Conservation (phyloP, 2,888 invertebrate genomes). For the Pandemis cinnamomeana region DNA sequence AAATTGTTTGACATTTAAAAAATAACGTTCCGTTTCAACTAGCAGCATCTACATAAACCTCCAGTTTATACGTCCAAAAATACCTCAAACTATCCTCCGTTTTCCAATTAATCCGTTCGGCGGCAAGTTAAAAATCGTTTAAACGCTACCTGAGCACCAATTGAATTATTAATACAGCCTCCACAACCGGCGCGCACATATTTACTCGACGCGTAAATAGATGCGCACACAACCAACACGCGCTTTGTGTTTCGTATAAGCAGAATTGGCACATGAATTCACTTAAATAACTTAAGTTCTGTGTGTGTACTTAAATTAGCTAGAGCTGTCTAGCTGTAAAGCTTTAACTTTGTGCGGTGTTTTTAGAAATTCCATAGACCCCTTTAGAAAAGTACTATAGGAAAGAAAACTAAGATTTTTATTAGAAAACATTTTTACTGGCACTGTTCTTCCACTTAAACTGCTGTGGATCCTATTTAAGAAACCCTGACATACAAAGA, state of each 20-base stretch:
- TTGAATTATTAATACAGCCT: constrained; percentile 85
- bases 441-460: too few species aligned
- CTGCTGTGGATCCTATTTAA: too few species aligned
- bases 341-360: too few species aligned
- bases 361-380: too few species aligned
- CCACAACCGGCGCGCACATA: constrained; percentile 83
- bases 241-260: constrained; percentile 72
- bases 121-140: constrained; percentile 83
- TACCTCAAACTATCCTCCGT: constrained; percentile 8
- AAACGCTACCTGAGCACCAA: constrained; percentile 81
- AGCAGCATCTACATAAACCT: not conserved
- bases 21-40: too few species aligned
- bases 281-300: not conserved
- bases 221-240: constrained; percentile 84
- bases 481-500: too few species aligned
- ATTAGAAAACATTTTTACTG: too few species aligned
- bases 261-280: constrained; percentile 45
- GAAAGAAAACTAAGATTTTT: too few species aligned
- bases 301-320: not conserved
- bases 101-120: constrained; percentile 78
- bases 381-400: too few species aligned
- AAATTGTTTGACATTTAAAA: too few species aligned
- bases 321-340: too few species aligned
- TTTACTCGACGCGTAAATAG: constrained; percentile 84
- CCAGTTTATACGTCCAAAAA: not conserved